Base-by-base conservation (phyloP, 2,888 invertebrate species). In the Gortyna flavago region DNA sequence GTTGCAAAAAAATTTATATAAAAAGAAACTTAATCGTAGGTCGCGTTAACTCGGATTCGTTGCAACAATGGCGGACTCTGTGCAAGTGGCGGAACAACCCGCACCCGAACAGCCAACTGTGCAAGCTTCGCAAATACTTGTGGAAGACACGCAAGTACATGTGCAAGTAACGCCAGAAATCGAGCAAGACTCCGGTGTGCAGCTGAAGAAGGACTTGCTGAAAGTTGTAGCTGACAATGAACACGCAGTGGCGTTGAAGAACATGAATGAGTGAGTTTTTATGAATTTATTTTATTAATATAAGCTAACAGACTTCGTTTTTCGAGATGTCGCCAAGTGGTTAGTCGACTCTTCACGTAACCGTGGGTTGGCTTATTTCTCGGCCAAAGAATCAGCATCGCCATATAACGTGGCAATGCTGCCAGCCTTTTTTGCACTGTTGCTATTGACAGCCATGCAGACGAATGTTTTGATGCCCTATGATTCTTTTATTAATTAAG, bases 51-150 rank as follows among this genome's bases (percentile, higher is more conserved):
- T 87, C 83, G 85, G 75, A 77, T 77, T 82, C 78, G 78, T 85
- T 81, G 57, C 72, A 73, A 92, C 87, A 89, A 96, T 95, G 96
- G 92, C 93, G 87, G 92, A 92, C 83, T 90, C 94, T 85, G 95
- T 95, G 93, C 91, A 90, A 88, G 94, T 94, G 90, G 91, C 89
- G 73, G 93, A 93, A 54, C 89, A 84, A 54, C 4, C 87, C 61
- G 81, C 61, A 64, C 21, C 75, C 3, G 51, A 44, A 70, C 80
- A 75, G 32, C 5, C 35, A 67, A 78, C 44, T 25, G 72, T 82
- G 66, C n/a, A 75, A 32, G 72, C 59, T 44, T n/a, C 38, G 38
- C 65, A 77, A 62, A 64, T 83, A 65, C 85, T 82, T 9, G 89
- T 91, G 1, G 75, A 89, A 72, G 84, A 88, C 16, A 85, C 89